phyloP scores from a whole-genome alignment of 2,797 vertebrate species.

The Gadopsis bispinosus region DNA sequence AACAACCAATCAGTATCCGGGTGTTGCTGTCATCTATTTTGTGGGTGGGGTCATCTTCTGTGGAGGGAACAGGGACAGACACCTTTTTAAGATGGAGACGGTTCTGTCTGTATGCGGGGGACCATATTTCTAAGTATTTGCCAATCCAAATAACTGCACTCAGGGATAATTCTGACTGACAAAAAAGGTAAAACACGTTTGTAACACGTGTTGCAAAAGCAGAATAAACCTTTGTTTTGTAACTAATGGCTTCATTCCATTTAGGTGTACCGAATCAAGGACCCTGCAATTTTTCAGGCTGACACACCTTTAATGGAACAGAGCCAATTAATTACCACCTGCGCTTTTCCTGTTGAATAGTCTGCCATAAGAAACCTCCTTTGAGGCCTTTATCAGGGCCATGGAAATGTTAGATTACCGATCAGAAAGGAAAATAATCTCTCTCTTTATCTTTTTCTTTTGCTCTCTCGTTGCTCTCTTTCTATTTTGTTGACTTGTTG shows the following conservation, averaged over 20 bases:
- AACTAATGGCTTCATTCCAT: not conserved
- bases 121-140: not conserved
- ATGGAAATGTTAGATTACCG: not conserved
- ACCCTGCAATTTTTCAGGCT: too few relatives aligned
- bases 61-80: constrained; percentile 53
- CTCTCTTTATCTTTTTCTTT: not conserved
- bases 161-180: not conserved
- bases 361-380: not conserved
- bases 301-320: not conserved
- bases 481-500: not conserved
- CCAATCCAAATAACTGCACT: not conserved
- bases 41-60: constrained; percentile 91
- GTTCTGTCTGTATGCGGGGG: not conserved
- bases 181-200: not conserved
- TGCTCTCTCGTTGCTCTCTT: not conserved
- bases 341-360: not conserved
- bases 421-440: not conserved
- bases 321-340: not conserved
- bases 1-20: constrained; percentile 94
- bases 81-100: constrained; percentile 34
- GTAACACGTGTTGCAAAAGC: constrained; percentile 1
- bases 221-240: not conserved
- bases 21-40: constrained; percentile 99
- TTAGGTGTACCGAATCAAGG: not conserved
- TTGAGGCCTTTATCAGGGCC: not conserved